Evolutionary conservation across 2,888 invertebrate species (phyloP), one percentile per base, ranked within the genome.

Genomic region (Lochmaea crataegi): DNA sequence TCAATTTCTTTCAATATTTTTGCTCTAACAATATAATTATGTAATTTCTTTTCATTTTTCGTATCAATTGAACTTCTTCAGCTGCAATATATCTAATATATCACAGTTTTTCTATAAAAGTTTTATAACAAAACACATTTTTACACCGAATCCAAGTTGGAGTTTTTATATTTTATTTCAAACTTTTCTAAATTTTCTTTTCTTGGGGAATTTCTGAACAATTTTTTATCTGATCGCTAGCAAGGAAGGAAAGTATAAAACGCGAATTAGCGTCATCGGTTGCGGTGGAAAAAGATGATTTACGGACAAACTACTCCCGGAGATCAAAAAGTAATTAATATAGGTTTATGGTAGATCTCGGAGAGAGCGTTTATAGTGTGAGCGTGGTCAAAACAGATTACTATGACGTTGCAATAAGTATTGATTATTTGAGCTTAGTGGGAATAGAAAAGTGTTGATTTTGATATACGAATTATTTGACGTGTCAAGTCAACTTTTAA

Each of bases 311-410:
- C 72, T 48, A 64, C 61, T 60, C 58, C 41, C 65, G 57, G 65
- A 65, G 68, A 65, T 73, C 69, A 73, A 65, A 69, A 69, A 65
- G 68, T 73, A 73, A 73, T 73, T 73, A 73, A 73, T 73, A 65
- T 65, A 63, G 65, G 65, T 38, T 73, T 68, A 65, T 69, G 65
- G 58, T 51, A 41, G 45, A 73, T 73, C 48, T 73, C 60, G 58
- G 58, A 58, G 65, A 69, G 63, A 73, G 65, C 65, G 42, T 53
- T 53, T 60, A 48, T 73, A 73, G 60, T 58, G 32, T 16, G 58
- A 60, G 42, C 69, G 60, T 26, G 69, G 65, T 68, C 65, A 64
- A 65, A 69, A 68, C 60, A 61, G 57, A 70, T 70, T 51, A 45
- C 57, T 61, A 61, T 61, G 58, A 58, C 38, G 26, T 38, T 32